Base-by-base conservation (phyloP, 2,113 vertebrate species). In the Trichechus manatus region DNA sequence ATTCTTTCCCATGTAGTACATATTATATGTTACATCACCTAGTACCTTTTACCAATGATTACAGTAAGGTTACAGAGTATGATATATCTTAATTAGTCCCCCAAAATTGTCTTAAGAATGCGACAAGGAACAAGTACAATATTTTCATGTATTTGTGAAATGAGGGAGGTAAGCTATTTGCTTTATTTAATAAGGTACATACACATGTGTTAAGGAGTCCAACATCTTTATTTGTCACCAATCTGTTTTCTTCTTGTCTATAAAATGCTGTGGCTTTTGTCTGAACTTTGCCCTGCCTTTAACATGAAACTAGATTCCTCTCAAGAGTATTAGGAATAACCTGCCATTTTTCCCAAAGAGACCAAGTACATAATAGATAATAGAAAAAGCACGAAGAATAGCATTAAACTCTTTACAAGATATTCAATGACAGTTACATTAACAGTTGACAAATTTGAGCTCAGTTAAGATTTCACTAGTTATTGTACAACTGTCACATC, bases 381-480 rank as follows among this genome's bases (percentile, higher is more conserved):
- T 14, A 29, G 44, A 25, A 47, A 77, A 75, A 78, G 44, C 31
- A 59, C 5, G 39, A 44, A 61, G 36, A 56, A n/a, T 93, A 74
- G 5, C 66, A 27, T 81, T 81, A 53, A 36, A 7, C 50, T 86
- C 20, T 59, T 50, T 56, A 17, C 44, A 80, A 4, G 59, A 2
- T 84, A 64, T 93, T 91, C 63, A 75, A 29, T 44, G 44, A 68
- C 72, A 88, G 70, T 85, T 72, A 4, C 78, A 72, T 92, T 88
- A 93, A 84, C 53, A 96, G 78, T 92, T 88, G 91, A 84, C 53
- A 96, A 83, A 53, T 96, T 72, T 90, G 82, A 93, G 39, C 68
- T 85, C 59, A 91, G 70, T 61, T 75, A 79, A 92, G 63, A 92
- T 96, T 87, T 95, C 17, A 92, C 44, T 44, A 39, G 42, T 86